A percentile compares a stretch with the other conserved stretches of the same genome.
These are phyloP conservation scores for Amyelois transitella DNA, from an alignment of 1,140 invertebrate genomes.

Conservation along the genomic window DNA sequence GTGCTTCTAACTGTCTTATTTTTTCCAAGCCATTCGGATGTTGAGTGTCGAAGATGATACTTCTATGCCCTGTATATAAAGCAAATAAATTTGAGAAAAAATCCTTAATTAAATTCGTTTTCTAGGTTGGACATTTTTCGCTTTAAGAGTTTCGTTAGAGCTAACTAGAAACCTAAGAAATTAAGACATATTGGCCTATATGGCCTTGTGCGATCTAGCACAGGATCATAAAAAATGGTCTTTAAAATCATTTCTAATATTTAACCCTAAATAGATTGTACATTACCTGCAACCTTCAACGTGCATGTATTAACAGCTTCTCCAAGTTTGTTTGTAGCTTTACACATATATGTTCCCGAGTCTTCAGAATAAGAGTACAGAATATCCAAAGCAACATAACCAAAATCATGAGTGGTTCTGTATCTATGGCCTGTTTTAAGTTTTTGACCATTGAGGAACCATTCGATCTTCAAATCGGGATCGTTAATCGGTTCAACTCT, in stretches of 20 bases:
- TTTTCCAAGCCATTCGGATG: conserved; percentile 95
- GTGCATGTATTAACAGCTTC: conserved; percentile 94
- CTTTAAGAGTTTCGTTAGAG: too few species aligned
- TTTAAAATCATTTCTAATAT: too few species aligned
- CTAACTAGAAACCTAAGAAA: too few species aligned
- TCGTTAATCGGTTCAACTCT: conserved; percentile 97
- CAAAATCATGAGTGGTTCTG: conserved; percentile 95
- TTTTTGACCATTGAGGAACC: conserved; percentile 92
- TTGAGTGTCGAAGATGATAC: conserved; percentile 92
- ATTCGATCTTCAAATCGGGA: conserved; percentile 95
- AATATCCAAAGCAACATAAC: conserved; percentile 95
- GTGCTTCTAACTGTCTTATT: conserved; percentile 90
- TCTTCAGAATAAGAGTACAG: conserved; percentile 95
- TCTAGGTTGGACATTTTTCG: too few species aligned
- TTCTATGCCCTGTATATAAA: conserved; percentile 79
- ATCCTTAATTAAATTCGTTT: background rate
- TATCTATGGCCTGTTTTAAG: conserved; percentile 89
- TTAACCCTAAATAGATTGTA: background rate
- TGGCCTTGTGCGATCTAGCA: too few species aligned
- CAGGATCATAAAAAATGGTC: too few species aligned
- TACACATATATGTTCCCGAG: conserved; percentile 95
- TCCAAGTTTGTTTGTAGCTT: conserved; percentile 92
- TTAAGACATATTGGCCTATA: too few species aligned
- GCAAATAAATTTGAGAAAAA: background rate
- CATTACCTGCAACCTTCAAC: conserved; percentile 84